Evolutionary conservation across 2,797 vertebrate genomes (phyloP), one percentile per base, ranked within the genome.

Genomic region (Microctenopoma steveboyesi): DNA sequence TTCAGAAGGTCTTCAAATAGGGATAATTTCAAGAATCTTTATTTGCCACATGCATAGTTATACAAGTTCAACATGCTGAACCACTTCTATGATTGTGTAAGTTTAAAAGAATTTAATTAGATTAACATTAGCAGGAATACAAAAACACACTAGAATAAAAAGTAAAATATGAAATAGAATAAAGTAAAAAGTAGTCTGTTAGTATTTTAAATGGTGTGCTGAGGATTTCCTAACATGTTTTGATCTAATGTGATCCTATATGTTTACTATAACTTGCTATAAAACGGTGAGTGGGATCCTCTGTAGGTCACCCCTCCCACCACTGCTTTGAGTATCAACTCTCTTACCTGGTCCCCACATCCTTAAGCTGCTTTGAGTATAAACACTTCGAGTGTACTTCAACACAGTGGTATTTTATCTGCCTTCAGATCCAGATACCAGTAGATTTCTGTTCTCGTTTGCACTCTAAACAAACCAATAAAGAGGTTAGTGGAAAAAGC

Each of bases 251-350:
- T 22, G 9, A 46, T 62, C 47, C 28, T 55, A 45, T 7, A 45
- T 46, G 46, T 16, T 8, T 3, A 1, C 7, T 16, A 16, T 15
- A 25, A 43, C 33, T 25, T 13, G 14, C 7, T 25, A 18, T 47
- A 39, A 66, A n/a, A 30, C 28, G 5, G 56, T 45, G 7, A 53
- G 47, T n/a, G 64, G 54, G 40, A 46, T 50, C 7, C 14, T 76
- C 15, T 63, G 22, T 39, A 71, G 72, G 71, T 75, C 74, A 78
- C 42, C 42, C 62, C 64, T 22, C 46, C 54, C 39, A 43, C 6
- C 30, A 10, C 12, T 91, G 86, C 83, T 90, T 84, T 87, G 78
- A 87, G 57, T 93, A 77, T 92, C 83, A 88, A 90, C 87, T 87
- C 49, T 77, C 47, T 59, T 1, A 53, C 69, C 64, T 59, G 25